Evolutionary conservation across 2,888 invertebrate species (phyloP).

Genomic region (Eupithecia dodoneata): DNA sequence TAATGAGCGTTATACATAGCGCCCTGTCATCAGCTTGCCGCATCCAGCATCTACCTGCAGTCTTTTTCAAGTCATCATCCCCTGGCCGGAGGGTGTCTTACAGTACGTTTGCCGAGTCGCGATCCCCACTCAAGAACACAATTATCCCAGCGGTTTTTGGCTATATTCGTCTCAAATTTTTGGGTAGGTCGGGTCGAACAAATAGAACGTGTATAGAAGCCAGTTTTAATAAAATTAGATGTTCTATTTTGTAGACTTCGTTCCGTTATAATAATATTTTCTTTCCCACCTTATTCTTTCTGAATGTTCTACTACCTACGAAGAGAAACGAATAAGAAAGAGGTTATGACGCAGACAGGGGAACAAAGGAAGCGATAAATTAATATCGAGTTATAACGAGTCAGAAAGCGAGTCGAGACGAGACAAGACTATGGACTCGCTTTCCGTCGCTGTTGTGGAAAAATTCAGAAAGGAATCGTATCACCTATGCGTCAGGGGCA

Average conservation of each 20-base stretch:
- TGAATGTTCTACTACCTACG: not conserved
- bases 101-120: too few relatives aligned
- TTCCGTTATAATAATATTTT: not conserved
- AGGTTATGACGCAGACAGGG: conserved; percentile 35
- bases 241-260: not conserved
- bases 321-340: conserved; percentile 2
- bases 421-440: conserved; percentile 43
- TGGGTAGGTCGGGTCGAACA: not conserved
- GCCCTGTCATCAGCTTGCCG: too few relatives aligned
- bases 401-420: conserved; percentile 44
- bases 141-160: too few relatives aligned
- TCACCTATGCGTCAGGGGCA: not conserved
- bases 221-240: not conserved
- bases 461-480: not conserved
- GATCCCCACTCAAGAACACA: too few relatives aligned
- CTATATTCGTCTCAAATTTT: not conserved
- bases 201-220: not conserved
- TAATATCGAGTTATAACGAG: conserved; percentile 61
- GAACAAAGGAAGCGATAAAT: conserved; percentile 57
- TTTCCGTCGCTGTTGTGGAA: not conserved
- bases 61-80: too few relatives aligned
- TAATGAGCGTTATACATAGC: too few relatives aligned
- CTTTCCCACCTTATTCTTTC: not conserved
- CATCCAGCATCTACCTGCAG: too few relatives aligned
- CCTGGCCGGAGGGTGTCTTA: too few relatives aligned